Conservation (phyloP, 2,797 vertebrate genomes). For the Notoglanidium macrostoma region DNA sequence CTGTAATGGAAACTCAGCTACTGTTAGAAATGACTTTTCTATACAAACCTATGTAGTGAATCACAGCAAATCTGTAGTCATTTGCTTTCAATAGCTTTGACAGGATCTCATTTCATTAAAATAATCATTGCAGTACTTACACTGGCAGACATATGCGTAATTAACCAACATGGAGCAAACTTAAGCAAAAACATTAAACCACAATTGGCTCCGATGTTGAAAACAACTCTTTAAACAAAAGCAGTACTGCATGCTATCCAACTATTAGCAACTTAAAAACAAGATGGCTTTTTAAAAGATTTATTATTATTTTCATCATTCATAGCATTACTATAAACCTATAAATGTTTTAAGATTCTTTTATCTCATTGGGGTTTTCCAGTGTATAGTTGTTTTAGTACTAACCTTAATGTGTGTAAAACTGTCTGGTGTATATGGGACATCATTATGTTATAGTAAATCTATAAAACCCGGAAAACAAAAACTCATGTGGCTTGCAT, state of each 20-base stretch:
- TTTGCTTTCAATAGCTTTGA: background rate
- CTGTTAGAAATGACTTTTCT: background rate
- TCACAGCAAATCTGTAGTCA: background rate
- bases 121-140: background rate
- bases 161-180: background rate
- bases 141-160: background rate
- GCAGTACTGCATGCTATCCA: background rate
- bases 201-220: background rate
- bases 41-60: background rate
- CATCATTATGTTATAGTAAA: background rate
- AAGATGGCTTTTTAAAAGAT: background rate
- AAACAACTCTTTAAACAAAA: background rate
- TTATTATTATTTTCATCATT: background rate
- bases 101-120: background rate
- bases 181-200: background rate
- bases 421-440: background rate
- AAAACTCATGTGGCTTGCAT: background rate
- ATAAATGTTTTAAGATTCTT: background rate
- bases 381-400: background rate
- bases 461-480: background rate
- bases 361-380: slow-evolving; percentile 16
- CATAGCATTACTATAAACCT: background rate
- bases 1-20: too few species aligned
- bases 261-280: background rate
- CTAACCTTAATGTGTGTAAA: background rate